Base-by-base conservation (phyloP, 1,140 invertebrate species). In the Gonioctena quinquepunctata region DNA sequence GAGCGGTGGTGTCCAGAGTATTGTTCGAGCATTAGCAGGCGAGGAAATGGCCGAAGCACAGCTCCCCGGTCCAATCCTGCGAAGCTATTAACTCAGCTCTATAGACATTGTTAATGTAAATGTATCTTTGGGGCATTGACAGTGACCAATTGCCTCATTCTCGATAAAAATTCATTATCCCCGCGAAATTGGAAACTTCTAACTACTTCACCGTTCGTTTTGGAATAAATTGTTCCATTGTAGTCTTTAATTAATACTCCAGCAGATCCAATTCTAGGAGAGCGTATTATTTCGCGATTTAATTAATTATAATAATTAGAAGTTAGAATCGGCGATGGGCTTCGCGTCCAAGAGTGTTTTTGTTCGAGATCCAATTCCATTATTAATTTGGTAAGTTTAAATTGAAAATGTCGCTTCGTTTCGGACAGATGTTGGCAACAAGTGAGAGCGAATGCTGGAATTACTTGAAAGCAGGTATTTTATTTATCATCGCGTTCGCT, bases 111-210 rank as follows among this genome's bases (percentile, higher is more conserved):
- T 81, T 81, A 80, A 80, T 78, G 77, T 77, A 76, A 81, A 80
- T 81, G 80, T 79, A 78, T 81, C 80, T 81, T 81, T 78, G 75
- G 77, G 77, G 79, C 76, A 81, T 81, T 81, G 80, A 81, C 80
- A 80, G 77, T 80, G 80, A 81, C 76, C 80, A 81, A 81, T 81
- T 80, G 79, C 74, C 75, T 80, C 76, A 77, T 81, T 81, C 77
- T 72, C 73, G 72, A 77, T 73, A 81, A 81, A 81, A 81, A 79
- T 81, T 80, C 79, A 81, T 81, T 81, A 81, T 80, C 76, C 78
- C 75, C 72, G 66, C 76, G 77, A 80, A 80, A 80, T 80, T 80
- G 77, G 77, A 79, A 77, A 75, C 77, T 77, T 72, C 77, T 70
- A 76, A 72, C 77, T 76, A 76, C 76, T 77, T 71, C 70, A 57